These are phyloP conservation scores for Drosophila ambigua DNA, from an alignment of 1,140 invertebrate genomes.

Conservation along the genomic window DNA sequence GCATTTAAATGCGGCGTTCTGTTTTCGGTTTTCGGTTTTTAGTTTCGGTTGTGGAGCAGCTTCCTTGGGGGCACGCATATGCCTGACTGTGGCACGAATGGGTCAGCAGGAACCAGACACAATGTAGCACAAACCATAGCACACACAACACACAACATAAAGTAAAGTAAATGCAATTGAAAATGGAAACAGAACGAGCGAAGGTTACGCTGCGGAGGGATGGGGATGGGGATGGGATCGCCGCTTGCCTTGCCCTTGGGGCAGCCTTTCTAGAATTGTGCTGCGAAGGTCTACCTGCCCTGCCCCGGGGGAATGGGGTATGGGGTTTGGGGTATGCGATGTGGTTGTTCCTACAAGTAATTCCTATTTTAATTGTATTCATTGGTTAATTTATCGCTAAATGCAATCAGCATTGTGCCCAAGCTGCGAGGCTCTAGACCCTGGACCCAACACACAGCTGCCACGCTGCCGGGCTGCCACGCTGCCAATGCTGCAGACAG, in stretches of 20 bases:
- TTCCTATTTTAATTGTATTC: constrained; percentile 76
- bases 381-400: constrained; percentile 79
- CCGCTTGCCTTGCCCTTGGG: constrained; percentile 53
- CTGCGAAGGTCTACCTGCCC: too few species aligned
- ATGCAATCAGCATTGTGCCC: constrained; percentile 78
- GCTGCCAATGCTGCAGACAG: constrained; percentile 32
- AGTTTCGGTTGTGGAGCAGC: constrained; percentile 8
- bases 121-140: constrained; percentile 39
- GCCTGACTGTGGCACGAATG: constrained; percentile 13
- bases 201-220: constrained; percentile 28
- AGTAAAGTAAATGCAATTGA: constrained; percentile 75
- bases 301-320: background rate
- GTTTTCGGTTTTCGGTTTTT: constrained; percentile 22
- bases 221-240: constrained; percentile 1
- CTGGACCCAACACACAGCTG: constrained; percentile 39
- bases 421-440: constrained; percentile 41
- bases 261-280: background rate
- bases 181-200: constrained; percentile 41
- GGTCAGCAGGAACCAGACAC: constrained; percentile 15
- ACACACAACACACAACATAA: constrained; percentile 35
- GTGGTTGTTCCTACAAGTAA: constrained; percentile 28
- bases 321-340: background rate
- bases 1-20: constrained; percentile 45
- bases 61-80: constrained; percentile 21
- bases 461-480: constrained; percentile 13